Evolutionary conservation across 2,113 vertebrate genomes (phyloP).

Genomic region (Piprites chloris): DNA sequence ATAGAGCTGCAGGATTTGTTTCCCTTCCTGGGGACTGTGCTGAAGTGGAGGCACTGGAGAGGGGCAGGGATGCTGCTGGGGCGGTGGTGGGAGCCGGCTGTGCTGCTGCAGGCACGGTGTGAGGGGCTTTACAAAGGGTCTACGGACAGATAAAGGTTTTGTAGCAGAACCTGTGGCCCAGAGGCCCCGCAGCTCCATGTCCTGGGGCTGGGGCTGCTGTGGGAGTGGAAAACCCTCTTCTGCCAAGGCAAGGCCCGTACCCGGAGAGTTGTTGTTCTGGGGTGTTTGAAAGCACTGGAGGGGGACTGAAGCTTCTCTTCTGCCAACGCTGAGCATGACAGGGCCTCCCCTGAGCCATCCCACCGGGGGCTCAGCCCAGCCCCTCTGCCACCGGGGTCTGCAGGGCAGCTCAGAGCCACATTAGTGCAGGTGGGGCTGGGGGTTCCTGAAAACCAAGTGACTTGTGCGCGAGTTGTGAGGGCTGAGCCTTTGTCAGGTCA

Average conservation of each 20-base stretch:
- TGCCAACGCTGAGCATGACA: rapidly evolving
- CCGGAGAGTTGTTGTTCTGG: not conserved
- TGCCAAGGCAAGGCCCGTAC: not conserved
- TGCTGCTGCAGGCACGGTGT: not conserved
- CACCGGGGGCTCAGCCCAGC: rapidly evolving
- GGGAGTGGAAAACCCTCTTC: not conserved
- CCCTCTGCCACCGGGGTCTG: rapidly evolving
- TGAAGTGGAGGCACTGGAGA: not conserved
- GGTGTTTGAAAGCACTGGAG: rapidly evolving
- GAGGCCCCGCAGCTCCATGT: rapidly evolving
- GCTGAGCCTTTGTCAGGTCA: rapidly evolving
- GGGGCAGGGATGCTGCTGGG: not conserved
- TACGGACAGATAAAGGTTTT: not conserved
- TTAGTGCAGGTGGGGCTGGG: not conserved
- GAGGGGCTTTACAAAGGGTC: not conserved
- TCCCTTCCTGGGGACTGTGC: not conserved
- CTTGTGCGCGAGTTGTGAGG: rapidly evolving
- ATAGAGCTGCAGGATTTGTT: not conserved
- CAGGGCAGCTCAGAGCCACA: rapidly evolving
- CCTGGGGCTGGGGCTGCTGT: rapidly evolving
- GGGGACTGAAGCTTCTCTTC: not conserved
- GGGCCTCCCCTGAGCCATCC: not conserved
- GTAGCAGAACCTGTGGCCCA: not conserved
- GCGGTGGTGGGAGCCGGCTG: not conserved
- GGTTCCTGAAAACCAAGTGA: not conserved